Base-by-base conservation (phyloP, 2,888 invertebrate genomes). In the Tetranychus truncatus region DNA sequence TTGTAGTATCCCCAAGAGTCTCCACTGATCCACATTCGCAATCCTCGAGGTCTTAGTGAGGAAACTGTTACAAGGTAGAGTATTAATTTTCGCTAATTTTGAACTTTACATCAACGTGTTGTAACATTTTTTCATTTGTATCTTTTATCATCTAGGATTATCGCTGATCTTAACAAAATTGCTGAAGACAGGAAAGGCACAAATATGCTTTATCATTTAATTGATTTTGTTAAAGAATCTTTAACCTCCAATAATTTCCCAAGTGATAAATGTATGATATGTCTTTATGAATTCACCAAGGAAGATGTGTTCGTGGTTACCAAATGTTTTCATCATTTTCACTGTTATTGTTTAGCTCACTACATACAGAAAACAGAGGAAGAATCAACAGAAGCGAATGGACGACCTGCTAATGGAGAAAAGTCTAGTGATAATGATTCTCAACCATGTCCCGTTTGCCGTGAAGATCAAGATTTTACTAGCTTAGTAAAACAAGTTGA, bases 261-360 rank as follows among this genome's bases (percentile, higher is more conserved):
- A 45, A 44, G 73, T 34, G 73, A 34, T 55, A 72, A 45, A 45
- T 72, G 73, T 34, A 45, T 55, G 45, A 72, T 72, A 20, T 72
- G 73, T 34, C 45, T 72, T 9, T 72, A 72, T 44, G 73, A 72
- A 11, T 72, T 72, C 73, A 45, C 45, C 24, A 45, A 72, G 45
- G 73, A 55, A 18, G 73, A 72, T 34, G 15, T 18, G 6, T 72
- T 72, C 73, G 55, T 55, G 21, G 34, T 20, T 21, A 72, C 73
- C 73, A 20, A 72, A 21, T 72, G 73, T 44, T 72, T 45, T 34
- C 73, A 72, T 72, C 55, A 72, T 55, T 72, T 72, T 55, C 73
- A 72, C 73, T 45, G 55, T 34, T 72, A 72, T 34, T 72, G 73
- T 44, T 55, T 72, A 72, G 73, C 45, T 34, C 24, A 72, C n/a